Evolutionary conservation across 2,888 invertebrate genomes (phyloP).

Genomic region (Trilocha varians): DNA sequence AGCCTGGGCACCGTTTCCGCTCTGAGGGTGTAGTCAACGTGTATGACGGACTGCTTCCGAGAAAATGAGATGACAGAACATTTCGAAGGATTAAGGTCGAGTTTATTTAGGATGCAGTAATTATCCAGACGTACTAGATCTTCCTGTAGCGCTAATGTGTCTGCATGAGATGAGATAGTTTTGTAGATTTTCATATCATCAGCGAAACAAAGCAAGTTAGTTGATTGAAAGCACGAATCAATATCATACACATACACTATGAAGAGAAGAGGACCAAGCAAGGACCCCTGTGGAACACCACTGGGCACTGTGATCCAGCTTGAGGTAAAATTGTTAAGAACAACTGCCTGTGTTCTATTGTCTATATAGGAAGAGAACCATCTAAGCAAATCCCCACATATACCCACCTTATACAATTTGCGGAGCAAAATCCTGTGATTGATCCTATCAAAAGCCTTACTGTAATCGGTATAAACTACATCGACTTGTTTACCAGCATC

Average conservation of each 20-base stretch:
- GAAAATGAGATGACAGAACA: too few relatives aligned
- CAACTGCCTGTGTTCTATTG: neutral
- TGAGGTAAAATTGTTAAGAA: too few relatives aligned
- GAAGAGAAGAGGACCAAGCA: conserved; percentile 1
- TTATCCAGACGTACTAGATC: neutral
- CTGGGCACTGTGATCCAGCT: too few relatives aligned
- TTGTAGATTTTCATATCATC: conserved; percentile 4
- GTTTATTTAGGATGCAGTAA: too few relatives aligned
- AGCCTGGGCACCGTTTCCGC: too few relatives aligned
- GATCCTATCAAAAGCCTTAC: neutral
- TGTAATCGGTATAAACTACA: neutral
- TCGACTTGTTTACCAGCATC: neutral
- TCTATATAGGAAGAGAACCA: neutral
- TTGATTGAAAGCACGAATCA: neutral
- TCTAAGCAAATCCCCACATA: neutral
- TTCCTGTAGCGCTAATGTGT: neutral
- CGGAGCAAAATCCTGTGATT: neutral
- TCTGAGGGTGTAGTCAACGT: too few relatives aligned
- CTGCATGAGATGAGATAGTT: neutral
- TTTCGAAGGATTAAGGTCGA: too few relatives aligned
- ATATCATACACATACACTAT: conserved; percentile 3
- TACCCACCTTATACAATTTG: neutral
- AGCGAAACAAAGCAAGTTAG: conserved; percentile 2
- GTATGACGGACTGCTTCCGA: too few relatives aligned
- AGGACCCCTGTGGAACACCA: conserved; percentile 1